Percentiles rank a stretch among this genome's conserved stretches.
phyloP scores from a whole-genome alignment of 2,888 invertebrate genomes.

The Acrocera orbiculus region DNA sequence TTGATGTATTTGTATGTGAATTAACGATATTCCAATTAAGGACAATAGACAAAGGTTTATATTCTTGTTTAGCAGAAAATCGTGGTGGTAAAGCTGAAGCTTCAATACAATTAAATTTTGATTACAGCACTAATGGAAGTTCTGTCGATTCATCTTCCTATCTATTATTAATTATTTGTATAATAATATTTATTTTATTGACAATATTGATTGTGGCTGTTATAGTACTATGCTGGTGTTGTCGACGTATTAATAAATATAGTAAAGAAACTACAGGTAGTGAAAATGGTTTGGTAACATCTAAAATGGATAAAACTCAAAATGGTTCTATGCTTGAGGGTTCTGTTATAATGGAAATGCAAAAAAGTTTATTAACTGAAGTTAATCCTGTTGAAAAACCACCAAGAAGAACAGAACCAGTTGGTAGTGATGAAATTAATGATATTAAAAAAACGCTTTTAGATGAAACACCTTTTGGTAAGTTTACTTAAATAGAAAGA shows the following conservation, averaged over 20 bases:
- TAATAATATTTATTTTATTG: conserved; percentile 38
- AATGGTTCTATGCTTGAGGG: conserved; percentile 56
- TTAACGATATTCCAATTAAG: conserved; percentile 47
- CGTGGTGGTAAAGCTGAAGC: conserved; percentile 62
- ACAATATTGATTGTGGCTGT: conserved; percentile 36
- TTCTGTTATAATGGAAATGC: conserved; percentile 64
- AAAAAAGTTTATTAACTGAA: conserved; percentile 66
- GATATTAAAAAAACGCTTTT: conserved; percentile 65
- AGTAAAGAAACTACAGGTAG: conserved; percentile 34
- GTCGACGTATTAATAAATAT: conserved; percentile 34
- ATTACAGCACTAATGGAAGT: conserved; percentile 22
- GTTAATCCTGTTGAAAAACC: conserved; percentile 75
- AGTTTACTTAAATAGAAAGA: conserved; percentile 22
- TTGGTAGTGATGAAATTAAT: conserved; percentile 63
- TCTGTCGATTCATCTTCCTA: conserved; percentile 33
- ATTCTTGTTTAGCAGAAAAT: conserved; percentile 66
- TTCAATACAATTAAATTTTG: conserved; percentile 44
- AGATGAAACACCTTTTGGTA: conserved; percentile 65
- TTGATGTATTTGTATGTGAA: conserved; percentile 29
- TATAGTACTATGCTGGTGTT: conserved; percentile 36
- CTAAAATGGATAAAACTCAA: conserved; percentile 36
- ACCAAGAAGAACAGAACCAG: conserved; percentile 58
- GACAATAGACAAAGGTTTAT: conserved; percentile 50
- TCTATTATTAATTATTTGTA: conserved; percentile 28
- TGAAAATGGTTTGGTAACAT: conserved; percentile 27